phyloP scores from a whole-genome alignment of 2,113 vertebrate species.

The Pseudonaja textilis region DNA sequence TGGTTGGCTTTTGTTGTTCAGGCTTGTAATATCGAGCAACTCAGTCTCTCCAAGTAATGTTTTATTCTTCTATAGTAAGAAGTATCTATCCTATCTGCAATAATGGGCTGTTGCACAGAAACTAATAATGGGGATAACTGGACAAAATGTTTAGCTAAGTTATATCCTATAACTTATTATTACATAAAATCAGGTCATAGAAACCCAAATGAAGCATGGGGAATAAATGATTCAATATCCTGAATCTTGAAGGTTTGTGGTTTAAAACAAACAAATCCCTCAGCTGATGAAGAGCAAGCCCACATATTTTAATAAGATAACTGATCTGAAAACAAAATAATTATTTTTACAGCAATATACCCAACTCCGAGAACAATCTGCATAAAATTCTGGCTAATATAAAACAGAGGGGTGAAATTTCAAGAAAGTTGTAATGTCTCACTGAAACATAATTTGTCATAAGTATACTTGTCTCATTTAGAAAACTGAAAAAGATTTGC shows the following conservation, averaged over 20 bases:
- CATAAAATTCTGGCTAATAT: not conserved
- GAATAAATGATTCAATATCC: not conserved
- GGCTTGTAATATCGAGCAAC: not conserved
- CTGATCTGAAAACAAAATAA: not conserved
- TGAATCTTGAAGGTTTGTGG: not conserved
- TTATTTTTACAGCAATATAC: not conserved
- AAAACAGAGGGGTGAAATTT: not conserved
- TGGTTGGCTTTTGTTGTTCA: not conserved
- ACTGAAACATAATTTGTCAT: not conserved
- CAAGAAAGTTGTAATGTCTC: not conserved
- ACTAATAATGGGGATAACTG: not conserved
- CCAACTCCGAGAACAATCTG: not conserved
- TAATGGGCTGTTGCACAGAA: not conserved
- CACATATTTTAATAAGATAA: not conserved
- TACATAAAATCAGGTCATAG: not conserved
- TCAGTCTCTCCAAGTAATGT: not conserved
- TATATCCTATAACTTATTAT: not conserved
- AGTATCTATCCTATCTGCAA: not conserved
- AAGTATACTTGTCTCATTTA: constrained; percentile 7
- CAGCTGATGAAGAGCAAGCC: not conserved
- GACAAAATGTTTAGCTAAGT: not conserved
- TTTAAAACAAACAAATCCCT: not conserved
- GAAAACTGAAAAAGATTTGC: not conserved
- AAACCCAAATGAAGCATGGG: not conserved
- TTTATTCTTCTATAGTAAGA: not conserved